A percentile compares a stretch with the other conserved stretches of the same genome.
phyloP scores from a whole-genome alignment of 2,113 vertebrate species.

The Petrocephalus microphthalmus region DNA sequence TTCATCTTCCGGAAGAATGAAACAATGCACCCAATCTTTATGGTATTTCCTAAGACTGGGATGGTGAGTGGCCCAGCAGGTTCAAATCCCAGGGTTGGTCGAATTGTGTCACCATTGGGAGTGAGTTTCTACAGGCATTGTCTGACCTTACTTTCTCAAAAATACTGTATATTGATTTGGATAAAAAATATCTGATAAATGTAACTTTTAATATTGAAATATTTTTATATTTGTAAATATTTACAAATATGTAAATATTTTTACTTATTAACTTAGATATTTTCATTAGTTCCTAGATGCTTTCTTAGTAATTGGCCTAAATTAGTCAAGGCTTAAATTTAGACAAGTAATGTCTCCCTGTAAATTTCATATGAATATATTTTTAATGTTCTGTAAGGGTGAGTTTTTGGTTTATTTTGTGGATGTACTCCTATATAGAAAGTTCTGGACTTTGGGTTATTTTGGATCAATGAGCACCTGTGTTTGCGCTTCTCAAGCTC shows the following conservation, averaged over 20 bases:
- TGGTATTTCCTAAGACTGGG: no score
- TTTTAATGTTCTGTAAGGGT: neutral
- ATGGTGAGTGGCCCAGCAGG: neutral
- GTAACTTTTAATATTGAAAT: neutral
- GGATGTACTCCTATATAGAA: neutral
- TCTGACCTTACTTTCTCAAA: neutral
- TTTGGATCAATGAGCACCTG: neutral
- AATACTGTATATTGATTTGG: neutral
- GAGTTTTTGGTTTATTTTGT: neutral
- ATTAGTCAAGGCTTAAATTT: neutral
- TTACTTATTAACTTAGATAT: neutral
- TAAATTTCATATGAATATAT: neutral
- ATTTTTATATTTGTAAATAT: neutral
- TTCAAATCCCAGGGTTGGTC: neutral
- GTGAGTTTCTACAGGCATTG: neutral
- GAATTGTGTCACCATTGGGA: neutral
- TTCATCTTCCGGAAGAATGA: neutral
- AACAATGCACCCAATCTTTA: neutral
- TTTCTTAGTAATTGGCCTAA: neutral
- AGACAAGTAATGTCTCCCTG: neutral
- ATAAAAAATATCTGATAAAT: neutral
- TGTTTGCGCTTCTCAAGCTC: neutral
- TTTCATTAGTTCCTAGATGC: neutral
- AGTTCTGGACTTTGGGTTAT: neutral
- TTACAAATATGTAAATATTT: neutral